Conservation (phyloP, 92 coral and sea anemone genomes). For the Umimayanthus chanpuru region DNA sequence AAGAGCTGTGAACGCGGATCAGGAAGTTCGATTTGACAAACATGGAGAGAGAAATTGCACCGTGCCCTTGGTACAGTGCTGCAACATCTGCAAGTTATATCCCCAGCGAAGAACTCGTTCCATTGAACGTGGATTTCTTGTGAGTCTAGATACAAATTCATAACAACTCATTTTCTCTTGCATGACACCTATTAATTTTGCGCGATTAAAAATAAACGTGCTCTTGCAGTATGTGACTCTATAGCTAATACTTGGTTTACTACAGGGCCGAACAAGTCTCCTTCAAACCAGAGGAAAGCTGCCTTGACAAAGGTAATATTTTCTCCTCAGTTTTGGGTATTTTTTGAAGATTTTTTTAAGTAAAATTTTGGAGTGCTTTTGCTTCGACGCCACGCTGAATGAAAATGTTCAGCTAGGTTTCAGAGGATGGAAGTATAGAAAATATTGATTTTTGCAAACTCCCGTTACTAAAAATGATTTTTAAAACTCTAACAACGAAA, state of each 20-base stretch:
- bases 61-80: slow-evolving; percentile 8
- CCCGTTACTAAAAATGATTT: neutral
- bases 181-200: neutral
- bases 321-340: neutral
- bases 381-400: too few relatives aligned
- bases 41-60: neutral
- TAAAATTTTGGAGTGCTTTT: too few relatives aligned
- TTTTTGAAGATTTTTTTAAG: neutral
- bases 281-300: neutral
- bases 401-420: too few relatives aligned
- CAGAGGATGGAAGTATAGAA: too few relatives aligned
- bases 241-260: neutral
- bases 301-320: slow-evolving; percentile 4
- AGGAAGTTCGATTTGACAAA: neutral
- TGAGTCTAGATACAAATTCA: neutral
- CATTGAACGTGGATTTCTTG: slow-evolving; percentile 11
- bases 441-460: neutral
- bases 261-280: slow-evolving; percentile 19
- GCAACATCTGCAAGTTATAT: neutral
- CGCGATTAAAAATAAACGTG: neutral
- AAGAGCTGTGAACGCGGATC: neutral
- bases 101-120: slow-evolving; percentile 6
- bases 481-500: neutral
- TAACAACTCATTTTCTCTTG: neutral
- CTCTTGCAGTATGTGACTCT: too few relatives aligned